A percentile compares a stretch with the other conserved stretches of the same genome.
These are phyloP conservation scores for Leptocoma aspasia DNA, from an alignment of 2,113 vertebrate genomes.

Conservation along the genomic window DNA sequence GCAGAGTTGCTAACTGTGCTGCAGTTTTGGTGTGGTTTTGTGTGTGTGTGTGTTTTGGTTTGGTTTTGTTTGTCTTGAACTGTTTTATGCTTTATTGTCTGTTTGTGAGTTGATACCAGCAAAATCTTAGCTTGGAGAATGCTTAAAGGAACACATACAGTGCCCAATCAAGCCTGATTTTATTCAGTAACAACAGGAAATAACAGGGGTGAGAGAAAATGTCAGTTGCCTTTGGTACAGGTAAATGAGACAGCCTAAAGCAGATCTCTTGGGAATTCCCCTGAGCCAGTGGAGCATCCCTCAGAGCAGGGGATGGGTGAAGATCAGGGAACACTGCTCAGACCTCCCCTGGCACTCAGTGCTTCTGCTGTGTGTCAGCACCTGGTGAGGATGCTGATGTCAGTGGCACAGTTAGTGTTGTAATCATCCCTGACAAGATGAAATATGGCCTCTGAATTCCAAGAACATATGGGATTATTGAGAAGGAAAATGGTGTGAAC, in stretches of 20 bases:
- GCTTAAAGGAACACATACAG: neutral
- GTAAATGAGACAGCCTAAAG: neutral
- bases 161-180: neutral
- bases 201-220: neutral
- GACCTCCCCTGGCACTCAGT: neutral
- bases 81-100: neutral
- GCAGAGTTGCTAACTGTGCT: neutral
- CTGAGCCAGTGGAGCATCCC: neutral
- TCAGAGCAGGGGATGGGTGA: neutral
- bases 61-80: neutral
- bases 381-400: neutral
- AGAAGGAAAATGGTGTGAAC: constrained; percentile 61
- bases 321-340: neutral
- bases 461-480: constrained; percentile 54
- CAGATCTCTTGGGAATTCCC: neutral
- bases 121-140: neutral
- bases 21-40: neutral
- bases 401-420: neutral
- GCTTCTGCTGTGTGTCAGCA: neutral
- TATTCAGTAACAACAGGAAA: neutral
- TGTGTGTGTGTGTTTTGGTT: neutral
- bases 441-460: constrained; percentile 32
- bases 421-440: constrained; percentile 50
- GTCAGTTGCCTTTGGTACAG: neutral
- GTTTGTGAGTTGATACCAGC: neutral